Conservation (phyloP, 2,797 vertebrate genomes). For the Aplochiton taeniatus region DNA sequence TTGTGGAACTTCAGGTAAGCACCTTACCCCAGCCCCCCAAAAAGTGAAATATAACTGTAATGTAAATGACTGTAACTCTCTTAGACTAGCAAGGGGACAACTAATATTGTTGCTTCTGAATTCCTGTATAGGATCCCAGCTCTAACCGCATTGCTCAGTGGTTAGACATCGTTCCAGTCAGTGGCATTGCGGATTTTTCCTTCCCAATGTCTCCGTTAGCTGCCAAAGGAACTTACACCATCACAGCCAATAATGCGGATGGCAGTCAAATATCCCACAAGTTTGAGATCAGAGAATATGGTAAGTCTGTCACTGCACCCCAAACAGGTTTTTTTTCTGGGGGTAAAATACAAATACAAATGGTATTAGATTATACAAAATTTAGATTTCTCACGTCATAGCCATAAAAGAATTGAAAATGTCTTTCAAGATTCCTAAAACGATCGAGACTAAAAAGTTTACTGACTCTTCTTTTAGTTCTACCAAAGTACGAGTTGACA, state of each 20-base stretch:
- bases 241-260: constrained; percentile 53
- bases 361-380: too few species aligned
- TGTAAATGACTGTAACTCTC: too few species aligned
- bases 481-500: constrained; percentile 79
- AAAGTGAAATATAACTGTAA: too few species aligned
- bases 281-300: constrained; percentile 76
- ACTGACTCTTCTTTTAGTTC: constrained; percentile 58
- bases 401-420: too few species aligned
- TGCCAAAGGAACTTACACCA: constrained; percentile 68
- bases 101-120: not conserved
- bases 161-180: constrained; percentile 64
- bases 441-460: too few species aligned
- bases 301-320: constrained; percentile 47
- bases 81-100: too few species aligned
- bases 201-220: constrained; percentile 74
- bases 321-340: too few species aligned
- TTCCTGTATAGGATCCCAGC: constrained; percentile 76
- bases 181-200: constrained; percentile 79
- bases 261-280: constrained; percentile 43
- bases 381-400: too few species aligned
- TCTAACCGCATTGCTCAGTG: constrained; percentile 83
- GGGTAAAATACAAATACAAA: too few species aligned
- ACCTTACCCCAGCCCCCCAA: too few species aligned
- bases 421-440: too few species aligned
- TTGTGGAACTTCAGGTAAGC: constrained; percentile 69